Evolutionary conservation across 2,888 invertebrate species (phyloP).

Genomic region (Lobophora halterata): DNA sequence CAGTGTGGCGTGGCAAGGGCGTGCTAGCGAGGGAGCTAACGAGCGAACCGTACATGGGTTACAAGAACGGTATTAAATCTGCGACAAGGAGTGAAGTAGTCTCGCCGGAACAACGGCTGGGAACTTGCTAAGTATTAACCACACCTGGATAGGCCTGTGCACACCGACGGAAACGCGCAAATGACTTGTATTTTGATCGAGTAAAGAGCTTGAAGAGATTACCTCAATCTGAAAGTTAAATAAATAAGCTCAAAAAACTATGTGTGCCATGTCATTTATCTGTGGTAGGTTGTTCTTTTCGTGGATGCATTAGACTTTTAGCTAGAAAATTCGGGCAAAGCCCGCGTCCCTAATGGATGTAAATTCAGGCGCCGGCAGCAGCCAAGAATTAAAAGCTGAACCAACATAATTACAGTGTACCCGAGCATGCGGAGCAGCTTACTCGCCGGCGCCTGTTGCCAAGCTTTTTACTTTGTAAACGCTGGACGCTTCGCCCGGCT

Average conservation of each 20-base stretch:
- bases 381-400: slow-evolving; percentile 28
- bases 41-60: slow-evolving; percentile 4
- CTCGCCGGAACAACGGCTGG: neutral
- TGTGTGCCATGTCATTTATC: too few species aligned
- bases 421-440: neutral
- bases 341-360: slow-evolving; percentile 25
- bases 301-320: slow-evolving; percentile 10
- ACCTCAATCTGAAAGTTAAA: too few species aligned
- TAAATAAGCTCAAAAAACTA: too few species aligned
- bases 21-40: slow-evolving; percentile 5
- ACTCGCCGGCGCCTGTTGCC: too few species aligned
- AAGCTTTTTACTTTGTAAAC: too few species aligned
- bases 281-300: too few species aligned
- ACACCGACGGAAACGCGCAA: too few species aligned
- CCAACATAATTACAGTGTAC: slow-evolving; percentile 35
- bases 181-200: too few species aligned
- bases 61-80: slow-evolving; percentile 1
- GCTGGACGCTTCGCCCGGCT: too few species aligned
- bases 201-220: too few species aligned
- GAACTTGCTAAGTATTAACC: neutral
- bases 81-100: neutral
- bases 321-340: slow-evolving; percentile 26
- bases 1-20: slow-evolving; percentile 2
- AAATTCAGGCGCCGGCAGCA: slow-evolving; percentile 10
- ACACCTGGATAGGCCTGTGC: too few species aligned